These are phyloP conservation scores for Acronicta alni DNA, from an alignment of 2,888 invertebrate species.

Conservation along the genomic window DNA sequence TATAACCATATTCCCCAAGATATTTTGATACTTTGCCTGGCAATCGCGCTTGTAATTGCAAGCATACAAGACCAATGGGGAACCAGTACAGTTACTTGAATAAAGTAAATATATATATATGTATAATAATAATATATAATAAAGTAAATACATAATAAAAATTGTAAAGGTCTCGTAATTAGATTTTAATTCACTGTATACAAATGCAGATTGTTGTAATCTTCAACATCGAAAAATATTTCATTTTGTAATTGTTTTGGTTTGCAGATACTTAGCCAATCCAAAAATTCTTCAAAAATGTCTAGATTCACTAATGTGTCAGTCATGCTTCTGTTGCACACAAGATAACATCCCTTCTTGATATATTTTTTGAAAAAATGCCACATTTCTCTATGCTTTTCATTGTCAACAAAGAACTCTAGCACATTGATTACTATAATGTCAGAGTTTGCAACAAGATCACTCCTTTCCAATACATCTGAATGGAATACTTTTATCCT, in stretches of 20 bases:
- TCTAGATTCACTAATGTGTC: constrained; percentile 84
- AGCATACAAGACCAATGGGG: too few species aligned
- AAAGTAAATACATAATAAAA: too few species aligned
- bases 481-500: constrained; percentile 89
- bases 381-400: constrained; percentile 90
- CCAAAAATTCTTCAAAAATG: constrained; percentile 81
- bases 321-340: constrained; percentile 89
- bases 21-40: too few species aligned
- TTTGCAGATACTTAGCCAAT: constrained; percentile 84
- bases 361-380: constrained; percentile 87
- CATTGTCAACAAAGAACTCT: constrained; percentile 91
- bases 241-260: constrained; percentile 82
- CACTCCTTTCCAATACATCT: constrained; percentile 88
- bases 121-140: too few species aligned
- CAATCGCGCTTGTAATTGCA: too few species aligned
- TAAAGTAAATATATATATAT: too few species aligned
- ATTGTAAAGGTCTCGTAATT: background rate
- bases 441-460: constrained; percentile 88
- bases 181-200: constrained; percentile 83
- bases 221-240: constrained; percentile 80
- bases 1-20: too few species aligned
- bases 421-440: constrained; percentile 92
- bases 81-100: too few species aligned
- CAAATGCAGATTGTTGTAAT: constrained; percentile 77
- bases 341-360: constrained; percentile 88